These are phyloP conservation scores for Palaemon carinicauda DNA, from an alignment of 1,140 invertebrate species.

Conservation along the genomic window DNA sequence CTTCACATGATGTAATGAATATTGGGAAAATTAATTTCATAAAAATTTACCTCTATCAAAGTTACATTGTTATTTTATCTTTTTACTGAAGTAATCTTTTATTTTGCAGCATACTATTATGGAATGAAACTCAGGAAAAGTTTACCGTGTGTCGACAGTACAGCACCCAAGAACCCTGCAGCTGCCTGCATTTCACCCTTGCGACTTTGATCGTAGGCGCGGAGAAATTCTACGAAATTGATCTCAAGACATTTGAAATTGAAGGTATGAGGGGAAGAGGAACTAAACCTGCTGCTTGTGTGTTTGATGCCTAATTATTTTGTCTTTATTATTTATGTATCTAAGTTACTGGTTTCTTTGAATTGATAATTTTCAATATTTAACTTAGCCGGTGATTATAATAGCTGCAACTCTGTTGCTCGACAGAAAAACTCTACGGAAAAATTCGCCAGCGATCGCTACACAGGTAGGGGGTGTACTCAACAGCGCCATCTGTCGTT, in stretches of 20 bases:
- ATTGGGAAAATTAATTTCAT: too few species aligned
- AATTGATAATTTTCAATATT: too few species aligned
- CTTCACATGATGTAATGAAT: too few species aligned
- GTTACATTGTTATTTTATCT: too few species aligned
- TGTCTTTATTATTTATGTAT: not conserved
- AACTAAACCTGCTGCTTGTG: not conserved
- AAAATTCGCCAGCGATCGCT: too few species aligned
- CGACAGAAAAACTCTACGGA: too few species aligned
- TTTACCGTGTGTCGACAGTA: constrained; percentile 73
- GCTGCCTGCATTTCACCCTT: constrained; percentile 76
- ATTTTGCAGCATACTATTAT: constrained; percentile 66
- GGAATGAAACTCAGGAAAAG: constrained; percentile 65
- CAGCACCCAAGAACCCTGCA: constrained; percentile 77
- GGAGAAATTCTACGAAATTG: constrained; percentile 82
- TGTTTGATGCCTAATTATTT: not conserved
- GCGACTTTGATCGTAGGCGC: constrained; percentile 79
- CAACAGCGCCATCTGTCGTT: too few species aligned
- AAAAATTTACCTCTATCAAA: too few species aligned
- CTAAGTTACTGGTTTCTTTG: not conserved
- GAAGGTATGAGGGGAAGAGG: constrained; percentile 68
- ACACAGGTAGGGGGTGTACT: too few species aligned
- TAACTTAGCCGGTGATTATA: too few species aligned
- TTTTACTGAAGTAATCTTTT: not conserved
- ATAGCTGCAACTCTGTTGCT: too few species aligned
- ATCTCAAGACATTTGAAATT: constrained; percentile 73